Conservation (phyloP, 2,113 vertebrate genomes). For the Platichthys flesus region DNA sequence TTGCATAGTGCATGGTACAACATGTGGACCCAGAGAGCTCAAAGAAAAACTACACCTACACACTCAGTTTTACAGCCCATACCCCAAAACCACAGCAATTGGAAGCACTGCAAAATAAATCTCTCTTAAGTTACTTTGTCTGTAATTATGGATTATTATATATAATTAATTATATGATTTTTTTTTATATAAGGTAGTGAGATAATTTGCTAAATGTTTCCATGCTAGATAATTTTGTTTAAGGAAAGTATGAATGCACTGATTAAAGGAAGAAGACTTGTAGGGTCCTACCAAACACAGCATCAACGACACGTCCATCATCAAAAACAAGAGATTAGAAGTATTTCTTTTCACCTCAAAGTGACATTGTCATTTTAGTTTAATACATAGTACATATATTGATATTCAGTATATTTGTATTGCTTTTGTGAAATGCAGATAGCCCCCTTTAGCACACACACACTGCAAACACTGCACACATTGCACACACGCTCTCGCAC, state of each 20-base stretch:
- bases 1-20: slow-evolving; percentile 60
- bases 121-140: neutral
- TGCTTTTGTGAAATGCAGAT: too few relatives aligned
- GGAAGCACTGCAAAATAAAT: neutral
- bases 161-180: neutral
- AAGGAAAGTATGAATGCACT: too few relatives aligned
- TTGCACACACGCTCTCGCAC: too few relatives aligned
- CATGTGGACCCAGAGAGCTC: slow-evolving; percentile 74
- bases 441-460: too few relatives aligned
- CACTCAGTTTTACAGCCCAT: slow-evolving; percentile 43
- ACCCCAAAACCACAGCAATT: slow-evolving; percentile 42
- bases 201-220: too few relatives aligned
- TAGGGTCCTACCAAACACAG: too few relatives aligned
- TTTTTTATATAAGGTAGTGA: too few relatives aligned
- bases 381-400: neutral
- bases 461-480: too few relatives aligned
- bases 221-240: too few relatives aligned
- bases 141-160: neutral
- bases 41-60: slow-evolving; percentile 62
- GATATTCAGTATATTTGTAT: neutral
- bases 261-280: too few relatives aligned
- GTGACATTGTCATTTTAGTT: neutral
- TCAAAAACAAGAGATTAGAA: slow-evolving; percentile 37
- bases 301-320: neutral
- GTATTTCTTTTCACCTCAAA: neutral